Conservation (phyloP, 2,113 vertebrate species). For the Anolis carolinensis region DNA sequence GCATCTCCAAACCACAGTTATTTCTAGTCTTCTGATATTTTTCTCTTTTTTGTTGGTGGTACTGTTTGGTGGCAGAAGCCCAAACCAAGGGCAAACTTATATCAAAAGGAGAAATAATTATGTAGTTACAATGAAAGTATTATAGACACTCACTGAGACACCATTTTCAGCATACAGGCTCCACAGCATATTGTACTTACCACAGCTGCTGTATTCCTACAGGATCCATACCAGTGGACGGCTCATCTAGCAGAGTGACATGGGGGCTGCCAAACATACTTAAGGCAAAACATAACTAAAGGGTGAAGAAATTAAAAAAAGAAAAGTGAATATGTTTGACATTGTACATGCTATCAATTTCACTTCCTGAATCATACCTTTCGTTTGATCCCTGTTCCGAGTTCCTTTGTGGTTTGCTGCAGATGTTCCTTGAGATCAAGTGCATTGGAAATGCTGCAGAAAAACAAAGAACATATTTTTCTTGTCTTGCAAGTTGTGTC, state of each 20-base stretch:
- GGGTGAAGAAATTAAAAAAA: neutral
- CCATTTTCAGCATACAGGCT: too few relatives aligned
- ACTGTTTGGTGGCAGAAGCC: neutral
- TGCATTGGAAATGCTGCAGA: conserved; percentile 84
- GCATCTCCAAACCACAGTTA: neutral
- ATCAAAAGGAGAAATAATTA: neutral
- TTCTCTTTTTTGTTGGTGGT: neutral
- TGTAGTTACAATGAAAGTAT: neutral
- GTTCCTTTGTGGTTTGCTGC: conserved; percentile 86
- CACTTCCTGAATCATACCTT: conserved; percentile 79
- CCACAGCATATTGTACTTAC: conserved; percentile 73
- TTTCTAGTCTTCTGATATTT: neutral
- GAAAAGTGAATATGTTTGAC: neutral
- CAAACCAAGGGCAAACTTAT: neutral
- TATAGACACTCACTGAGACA: neutral
- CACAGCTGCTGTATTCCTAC: conserved; percentile 97
- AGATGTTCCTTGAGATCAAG: conserved; percentile 92
- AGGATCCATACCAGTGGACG: conserved; percentile 94
- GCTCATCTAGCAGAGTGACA: conserved; percentile 91
- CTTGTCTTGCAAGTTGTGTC: neutral
- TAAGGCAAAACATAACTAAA: conserved; percentile 94
- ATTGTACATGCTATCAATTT: neutral
- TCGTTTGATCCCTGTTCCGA: conserved; percentile 89
- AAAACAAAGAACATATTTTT: neutral
- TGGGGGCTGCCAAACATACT: conserved; percentile 95